Percentiles rank a stretch among this genome's conserved stretches.
Conservation (phyloP, 35 echinoderm and acorn worm species). For the Lytechinus pictus region DNA sequence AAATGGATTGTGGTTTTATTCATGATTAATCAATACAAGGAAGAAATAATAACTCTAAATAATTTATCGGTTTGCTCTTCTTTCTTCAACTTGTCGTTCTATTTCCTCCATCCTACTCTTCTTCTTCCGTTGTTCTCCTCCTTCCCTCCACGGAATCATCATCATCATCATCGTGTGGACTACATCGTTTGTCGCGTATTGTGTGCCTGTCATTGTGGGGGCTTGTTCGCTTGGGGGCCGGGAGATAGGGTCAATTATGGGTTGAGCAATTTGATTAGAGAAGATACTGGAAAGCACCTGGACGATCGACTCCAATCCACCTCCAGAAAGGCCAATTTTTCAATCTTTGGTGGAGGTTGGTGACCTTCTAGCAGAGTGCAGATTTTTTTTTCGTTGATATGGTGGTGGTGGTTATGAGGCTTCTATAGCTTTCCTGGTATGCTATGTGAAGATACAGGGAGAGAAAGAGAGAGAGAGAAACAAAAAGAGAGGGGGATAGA, state of each 20-base stretch:
- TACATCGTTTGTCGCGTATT: constrained; percentile 21
- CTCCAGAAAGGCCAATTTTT: constrained; percentile 18
- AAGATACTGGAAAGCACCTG: constrained; percentile 28
- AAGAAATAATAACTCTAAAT: too few relatives aligned
- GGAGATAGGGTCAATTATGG: constrained; percentile 51
- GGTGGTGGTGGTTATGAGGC: background rate
- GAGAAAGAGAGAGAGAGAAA: too few relatives aligned
- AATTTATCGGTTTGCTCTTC: background rate
- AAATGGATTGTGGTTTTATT: background rate
- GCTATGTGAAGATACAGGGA: background rate
- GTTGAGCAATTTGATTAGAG: constrained; percentile 45
- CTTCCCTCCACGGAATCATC: background rate
- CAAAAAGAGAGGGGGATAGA: background rate
- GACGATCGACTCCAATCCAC: background rate
- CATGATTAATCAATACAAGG: background rate
- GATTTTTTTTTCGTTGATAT: constrained; percentile 19
- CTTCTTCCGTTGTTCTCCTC: background rate
- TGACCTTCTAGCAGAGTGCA: constrained; percentile 30
- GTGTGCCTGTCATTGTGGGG: constrained; percentile 28
- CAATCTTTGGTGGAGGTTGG: background rate
- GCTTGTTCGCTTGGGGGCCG: background rate
- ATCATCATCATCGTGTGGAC: background rate
- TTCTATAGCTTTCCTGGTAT: background rate
- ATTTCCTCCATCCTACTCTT: background rate
- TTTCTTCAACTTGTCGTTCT: background rate